Conservation (phyloP, 53 echinoderm and acorn worm species). For the Luidia sarsii region DNA sequence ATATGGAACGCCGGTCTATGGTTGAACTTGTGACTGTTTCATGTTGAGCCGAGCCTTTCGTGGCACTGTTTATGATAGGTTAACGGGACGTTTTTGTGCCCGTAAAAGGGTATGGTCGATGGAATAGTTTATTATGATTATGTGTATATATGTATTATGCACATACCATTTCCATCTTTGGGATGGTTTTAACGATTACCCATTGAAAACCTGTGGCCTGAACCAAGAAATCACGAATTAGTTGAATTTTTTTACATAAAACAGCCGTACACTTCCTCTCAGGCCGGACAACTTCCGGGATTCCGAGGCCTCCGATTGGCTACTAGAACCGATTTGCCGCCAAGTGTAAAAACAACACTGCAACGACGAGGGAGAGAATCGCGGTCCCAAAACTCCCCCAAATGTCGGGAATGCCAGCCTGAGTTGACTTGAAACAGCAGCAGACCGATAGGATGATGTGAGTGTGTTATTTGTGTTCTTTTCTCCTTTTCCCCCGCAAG, state of each 20-base stretch:
- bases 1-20: too few species aligned
- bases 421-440: neutral
- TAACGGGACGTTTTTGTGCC: too few species aligned
- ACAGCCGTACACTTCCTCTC: constrained; percentile 5
- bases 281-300: constrained; percentile 6
- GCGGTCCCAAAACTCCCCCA: too few species aligned
- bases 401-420: neutral
- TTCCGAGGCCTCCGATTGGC: constrained; percentile 31
- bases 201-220: neutral
- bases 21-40: too few species aligned
- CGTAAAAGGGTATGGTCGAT: too few species aligned
- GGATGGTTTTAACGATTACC: too few species aligned
- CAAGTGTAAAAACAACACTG: constrained; percentile 15
- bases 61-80: too few species aligned
- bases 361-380: neutral
- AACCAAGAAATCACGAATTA: neutral
- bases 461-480: neutral
- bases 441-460: neutral
- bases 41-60: too few species aligned
- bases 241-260: neutral
- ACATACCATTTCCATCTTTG: too few species aligned
- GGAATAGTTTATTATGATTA: too few species aligned
- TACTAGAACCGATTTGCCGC: constrained; percentile 28
- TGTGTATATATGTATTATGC: too few species aligned
- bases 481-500: too few species aligned